Conservation (phyloP, 30 jellyfish, hydroid and myxozoan genomes). For the Morbakka virulenta region DNA sequence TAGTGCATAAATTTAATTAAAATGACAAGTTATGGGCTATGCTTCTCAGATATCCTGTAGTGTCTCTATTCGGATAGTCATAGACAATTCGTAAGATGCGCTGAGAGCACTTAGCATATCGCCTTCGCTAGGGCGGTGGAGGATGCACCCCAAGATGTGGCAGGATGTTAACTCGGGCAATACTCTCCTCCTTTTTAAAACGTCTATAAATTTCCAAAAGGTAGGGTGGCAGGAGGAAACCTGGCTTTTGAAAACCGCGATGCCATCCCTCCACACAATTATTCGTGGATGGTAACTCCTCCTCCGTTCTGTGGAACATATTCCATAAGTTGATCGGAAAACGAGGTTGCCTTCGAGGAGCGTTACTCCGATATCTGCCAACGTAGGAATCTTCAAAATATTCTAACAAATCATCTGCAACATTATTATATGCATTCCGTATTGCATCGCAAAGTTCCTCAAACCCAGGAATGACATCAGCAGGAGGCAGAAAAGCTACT, state of each 20-base stretch:
- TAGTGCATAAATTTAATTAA: no score
- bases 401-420: background rate
- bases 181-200: background rate
- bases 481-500: background rate
- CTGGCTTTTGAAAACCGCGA: constrained; percentile 4
- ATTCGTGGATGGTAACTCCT: constrained; percentile 52
- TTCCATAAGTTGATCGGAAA: constrained; percentile 30
- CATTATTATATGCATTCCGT: background rate
- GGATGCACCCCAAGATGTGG: no score
- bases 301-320: constrained; percentile 35
- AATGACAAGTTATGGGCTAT: no score
- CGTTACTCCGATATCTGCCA: constrained; percentile 44
- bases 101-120: no score
- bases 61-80: no score
- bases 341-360: constrained; percentile 30
- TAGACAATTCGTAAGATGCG: no score
- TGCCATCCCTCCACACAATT: constrained; percentile 56
- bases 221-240: constrained; percentile 32
- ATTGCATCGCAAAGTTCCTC: background rate
- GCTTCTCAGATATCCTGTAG: no score
- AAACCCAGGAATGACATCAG: background rate
- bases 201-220: constrained; percentile 23
- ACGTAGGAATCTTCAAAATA: constrained; percentile 48
- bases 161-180: background rate
- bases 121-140: no score